phyloP scores from a whole-genome alignment of 1,140 invertebrate genomes.

The Drosophila busckii region DNA sequence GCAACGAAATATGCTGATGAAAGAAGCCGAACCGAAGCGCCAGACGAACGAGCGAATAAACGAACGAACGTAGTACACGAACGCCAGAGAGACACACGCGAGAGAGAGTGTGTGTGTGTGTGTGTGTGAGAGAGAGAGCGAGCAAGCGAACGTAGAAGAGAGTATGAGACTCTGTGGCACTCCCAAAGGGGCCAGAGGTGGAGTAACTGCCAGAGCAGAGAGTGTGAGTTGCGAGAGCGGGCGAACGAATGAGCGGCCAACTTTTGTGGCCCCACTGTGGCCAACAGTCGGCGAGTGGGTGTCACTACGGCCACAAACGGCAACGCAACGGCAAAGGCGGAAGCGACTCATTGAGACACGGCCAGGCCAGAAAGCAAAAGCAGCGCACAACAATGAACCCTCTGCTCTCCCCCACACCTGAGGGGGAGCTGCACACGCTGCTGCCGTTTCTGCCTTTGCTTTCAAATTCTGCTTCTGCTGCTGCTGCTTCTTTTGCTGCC shows the following conservation, averaged over 20 bases:
- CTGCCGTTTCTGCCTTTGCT: not conserved
- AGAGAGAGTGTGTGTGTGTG: too few relatives aligned
- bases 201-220: constrained; percentile 21
- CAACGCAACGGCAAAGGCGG: constrained; percentile 28
- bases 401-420: not conserved
- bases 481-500: not conserved
- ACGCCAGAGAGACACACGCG: constrained; percentile 20
- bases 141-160: too few relatives aligned
- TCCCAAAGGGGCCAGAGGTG: constrained; percentile 43
- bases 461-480: constrained; percentile 24
- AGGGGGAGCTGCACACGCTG: not conserved
- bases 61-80: constrained; percentile 11
- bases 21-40: constrained; percentile 61
- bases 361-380: constrained; percentile 6
- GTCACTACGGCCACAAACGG: constrained; percentile 6
- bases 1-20: constrained; percentile 74
- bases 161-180: too few relatives aligned
- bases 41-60: constrained; percentile 3
- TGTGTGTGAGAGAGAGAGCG: constrained; percentile 11
- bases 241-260: constrained; percentile 2
- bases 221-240: constrained; percentile 13
- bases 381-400: constrained; percentile 35
- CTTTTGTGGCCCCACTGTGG: not conserved
- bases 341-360: constrained; percentile 54
- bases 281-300: constrained; percentile 28